Conservation (phyloP, 2,797 vertebrate species). For the Poliocrania exsul region DNA sequence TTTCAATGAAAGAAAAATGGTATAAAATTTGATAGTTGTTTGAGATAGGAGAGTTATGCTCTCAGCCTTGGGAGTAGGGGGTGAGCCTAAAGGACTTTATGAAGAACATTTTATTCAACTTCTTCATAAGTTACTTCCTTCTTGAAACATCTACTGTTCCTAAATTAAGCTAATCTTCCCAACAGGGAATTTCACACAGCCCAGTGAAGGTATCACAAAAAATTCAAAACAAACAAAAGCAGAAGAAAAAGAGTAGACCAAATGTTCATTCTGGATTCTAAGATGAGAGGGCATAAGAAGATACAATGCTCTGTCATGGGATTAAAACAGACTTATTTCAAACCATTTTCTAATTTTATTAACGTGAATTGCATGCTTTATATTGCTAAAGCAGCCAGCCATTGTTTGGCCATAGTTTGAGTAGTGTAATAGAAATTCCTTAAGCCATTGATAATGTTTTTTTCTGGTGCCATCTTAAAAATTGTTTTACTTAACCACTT, state of each 20-base stretch:
- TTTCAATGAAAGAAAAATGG: neutral
- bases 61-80: neutral
- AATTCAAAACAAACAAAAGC: neutral
- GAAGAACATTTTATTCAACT: slow-evolving; percentile 2
- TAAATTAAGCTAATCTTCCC: slow-evolving; percentile 31
- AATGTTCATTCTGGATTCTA: neutral
- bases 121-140: slow-evolving; percentile 22
- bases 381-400: neutral
- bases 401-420: neutral
- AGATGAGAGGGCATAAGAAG: neutral
- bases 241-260: neutral
- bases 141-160: slow-evolving; percentile 16
- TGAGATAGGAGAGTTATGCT: neutral
- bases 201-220: neutral
- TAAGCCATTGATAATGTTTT: neutral
- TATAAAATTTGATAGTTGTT: neutral
- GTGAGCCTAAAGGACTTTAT: neutral
- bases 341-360: neutral
- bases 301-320: neutral
- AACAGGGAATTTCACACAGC: slow-evolving; percentile 10
- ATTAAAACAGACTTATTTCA: neutral
- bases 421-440: neutral
- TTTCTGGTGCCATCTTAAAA: neutral
- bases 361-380: neutral
- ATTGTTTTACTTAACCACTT: neutral